Conservation (phyloP, 2,797 vertebrate species). For the Spheniscus humboldti region DNA sequence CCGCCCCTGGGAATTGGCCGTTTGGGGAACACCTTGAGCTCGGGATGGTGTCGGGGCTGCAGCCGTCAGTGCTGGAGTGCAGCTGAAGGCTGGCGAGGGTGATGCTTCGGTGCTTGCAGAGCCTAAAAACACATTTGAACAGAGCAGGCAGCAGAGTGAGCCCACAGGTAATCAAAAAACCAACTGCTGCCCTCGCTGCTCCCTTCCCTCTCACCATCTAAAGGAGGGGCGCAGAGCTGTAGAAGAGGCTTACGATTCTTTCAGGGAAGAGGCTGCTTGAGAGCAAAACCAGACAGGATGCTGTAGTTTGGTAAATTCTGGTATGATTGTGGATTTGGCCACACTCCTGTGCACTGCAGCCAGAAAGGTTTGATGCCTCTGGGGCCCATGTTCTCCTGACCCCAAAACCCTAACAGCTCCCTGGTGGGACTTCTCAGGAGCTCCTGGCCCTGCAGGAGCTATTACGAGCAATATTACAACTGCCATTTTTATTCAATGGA, state of each 20-base stretch:
- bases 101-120: neutral
- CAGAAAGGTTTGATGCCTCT: neutral
- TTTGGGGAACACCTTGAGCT: neutral
- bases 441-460: neutral
- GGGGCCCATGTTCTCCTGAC: neutral
- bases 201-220: neutral
- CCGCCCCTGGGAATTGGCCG: rapidly evolving
- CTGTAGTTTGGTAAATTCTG: neutral
- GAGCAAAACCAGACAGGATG: neutral
- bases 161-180: rapidly evolving
- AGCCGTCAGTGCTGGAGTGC: rapidly evolving
- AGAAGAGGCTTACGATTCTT: neutral
- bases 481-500: neutral
- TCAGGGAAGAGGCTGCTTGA: neutral
- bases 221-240: neutral
- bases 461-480: neutral
- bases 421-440: neutral
- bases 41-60: rapidly evolving
- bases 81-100: neutral
- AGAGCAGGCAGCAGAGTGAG: neutral
- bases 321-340: neutral
- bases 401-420: neutral
- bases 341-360: neutral
- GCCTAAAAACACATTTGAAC: neutral
- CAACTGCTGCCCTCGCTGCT: neutral